Percentiles rank a stretch among this genome's conserved stretches.
Conservation (phyloP, 2,113 vertebrate genomes). For the Carollia perspicillata region DNA sequence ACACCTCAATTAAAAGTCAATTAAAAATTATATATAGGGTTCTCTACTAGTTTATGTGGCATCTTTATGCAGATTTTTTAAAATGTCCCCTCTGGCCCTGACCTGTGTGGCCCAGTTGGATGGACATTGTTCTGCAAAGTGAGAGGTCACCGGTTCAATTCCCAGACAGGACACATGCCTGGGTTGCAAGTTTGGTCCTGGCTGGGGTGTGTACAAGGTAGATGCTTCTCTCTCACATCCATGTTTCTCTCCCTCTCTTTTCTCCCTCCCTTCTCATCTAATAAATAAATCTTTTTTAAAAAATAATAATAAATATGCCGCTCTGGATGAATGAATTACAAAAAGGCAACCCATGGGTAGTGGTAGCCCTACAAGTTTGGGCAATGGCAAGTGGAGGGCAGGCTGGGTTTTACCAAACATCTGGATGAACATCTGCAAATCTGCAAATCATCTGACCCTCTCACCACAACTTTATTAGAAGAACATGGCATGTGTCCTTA, state of each 20-base stretch:
- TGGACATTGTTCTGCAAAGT: too few species aligned
- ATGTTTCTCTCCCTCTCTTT: too few species aligned
- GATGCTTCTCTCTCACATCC: too few species aligned
- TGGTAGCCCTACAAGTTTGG: background rate
- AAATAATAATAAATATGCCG: too few species aligned
- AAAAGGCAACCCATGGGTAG: background rate
- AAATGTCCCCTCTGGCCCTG: background rate
- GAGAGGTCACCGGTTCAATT: too few species aligned
- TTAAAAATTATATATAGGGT: background rate
- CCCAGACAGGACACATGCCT: too few species aligned
- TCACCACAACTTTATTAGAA: constrained; percentile 5
- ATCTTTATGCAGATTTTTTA: background rate
- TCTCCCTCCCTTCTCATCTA: too few species aligned
- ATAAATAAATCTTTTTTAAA: too few species aligned
- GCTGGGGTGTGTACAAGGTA: too few species aligned
- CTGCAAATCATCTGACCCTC: background rate
- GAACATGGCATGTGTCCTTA: background rate
- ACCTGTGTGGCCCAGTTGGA: too few species aligned
- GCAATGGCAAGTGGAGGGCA: background rate
- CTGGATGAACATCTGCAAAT: constrained; percentile 35
- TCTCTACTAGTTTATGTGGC: background rate
- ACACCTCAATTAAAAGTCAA: constrained; percentile 35
- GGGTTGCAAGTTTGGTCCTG: too few species aligned
- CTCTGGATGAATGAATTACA: background rate
- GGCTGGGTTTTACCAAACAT: constrained; percentile 17